Evolutionary conservation across 1,140 invertebrate species (phyloP).

Genomic region (Drosophila fuyamai): DNA sequence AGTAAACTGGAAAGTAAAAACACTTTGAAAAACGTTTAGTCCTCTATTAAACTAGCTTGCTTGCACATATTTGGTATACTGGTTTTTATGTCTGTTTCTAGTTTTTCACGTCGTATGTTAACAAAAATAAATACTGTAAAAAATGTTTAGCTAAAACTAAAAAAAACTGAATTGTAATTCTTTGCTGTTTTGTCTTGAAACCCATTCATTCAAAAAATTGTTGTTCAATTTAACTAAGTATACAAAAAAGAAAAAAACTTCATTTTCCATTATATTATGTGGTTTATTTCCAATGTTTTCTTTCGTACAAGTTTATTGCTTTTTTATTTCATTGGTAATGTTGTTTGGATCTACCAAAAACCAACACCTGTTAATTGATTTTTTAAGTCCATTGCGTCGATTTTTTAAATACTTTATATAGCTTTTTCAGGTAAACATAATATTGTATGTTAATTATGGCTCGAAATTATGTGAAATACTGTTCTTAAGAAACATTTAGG

Average conservation of each 20-base stretch:
- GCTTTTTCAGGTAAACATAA: not conserved
- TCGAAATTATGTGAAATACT: not conserved
- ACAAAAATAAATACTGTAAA: conserved; percentile 1
- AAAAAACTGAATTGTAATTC: not conserved
- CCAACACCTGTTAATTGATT: not conserved
- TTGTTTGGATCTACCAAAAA: not conserved
- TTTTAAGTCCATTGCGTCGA: not conserved
- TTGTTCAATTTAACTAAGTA: conserved; percentile 4
- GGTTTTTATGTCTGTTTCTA: too few species aligned
- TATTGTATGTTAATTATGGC: not conserved
- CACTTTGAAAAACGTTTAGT: conserved; percentile 14
- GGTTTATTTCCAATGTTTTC: conserved; percentile 12
- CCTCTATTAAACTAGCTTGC: too few species aligned
- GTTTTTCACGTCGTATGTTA: too few species aligned
- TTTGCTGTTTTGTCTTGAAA: not conserved
- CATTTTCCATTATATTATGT: conserved; percentile 1
- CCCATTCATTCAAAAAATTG: not conserved
- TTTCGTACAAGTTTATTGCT: conserved; percentile 6
- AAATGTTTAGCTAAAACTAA: not conserved
- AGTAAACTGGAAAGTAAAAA: conserved; percentile 49
- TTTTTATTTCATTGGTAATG: not conserved
- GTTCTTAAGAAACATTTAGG: not conserved
- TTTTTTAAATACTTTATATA: not conserved
- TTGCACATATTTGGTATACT: too few species aligned
- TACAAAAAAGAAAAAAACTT: conserved; percentile 6